Evolutionary conservation across 2,113 vertebrate species (phyloP), one percentile per base, ranked within the genome.

Genomic region (Penelope pileata): DNA sequence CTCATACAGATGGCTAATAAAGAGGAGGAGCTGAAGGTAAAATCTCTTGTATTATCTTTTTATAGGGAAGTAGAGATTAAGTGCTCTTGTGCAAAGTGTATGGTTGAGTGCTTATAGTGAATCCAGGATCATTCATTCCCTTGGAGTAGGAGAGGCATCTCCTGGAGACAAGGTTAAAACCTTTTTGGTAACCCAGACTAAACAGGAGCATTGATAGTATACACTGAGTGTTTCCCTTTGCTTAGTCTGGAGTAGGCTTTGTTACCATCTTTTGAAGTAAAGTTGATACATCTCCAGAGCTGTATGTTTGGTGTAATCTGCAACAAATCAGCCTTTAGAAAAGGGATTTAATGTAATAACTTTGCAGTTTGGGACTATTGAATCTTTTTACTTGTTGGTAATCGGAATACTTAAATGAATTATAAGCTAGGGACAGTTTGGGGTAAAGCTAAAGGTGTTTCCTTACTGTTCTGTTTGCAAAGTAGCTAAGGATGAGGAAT

Each of bases 1-100:
- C 98, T 99, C 77, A 99, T 99, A 90, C 98, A 99, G 96, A 98
- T 99, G 97, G 99, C 99, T 86, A 99, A 99, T 93, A 99, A 99
- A 94, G 99, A 99, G 79, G 99, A 99, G n/a, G 98, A 99, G 63
- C 97, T 99, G 54, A 98, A 98, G 98, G 99, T 99, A 98, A 98
- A 94, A 62, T 58, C 59, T 56, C 58, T 53, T 2, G 1, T 18
- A 1, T 3, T 58, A 9, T 81, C n/a, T 94, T 73, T 51, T 51
- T 23, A 45, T 47, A 53, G 53, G 48, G 38, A 69, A 69, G 27
- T 11, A 53, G 54, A n/a, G 32, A 29, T 85, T 16, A 82, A 79
- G 53, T 79, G 87, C 51, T 72, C 34, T 75, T 82, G 29, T 85
- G 48, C 66, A 68, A 29, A 40, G 67, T 72, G 13, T 34, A 4